Percentiles rank a stretch among this genome's conserved stretches.
phyloP scores from a whole-genome alignment of 1,140 invertebrate species.

The Lineus longissimus region DNA sequence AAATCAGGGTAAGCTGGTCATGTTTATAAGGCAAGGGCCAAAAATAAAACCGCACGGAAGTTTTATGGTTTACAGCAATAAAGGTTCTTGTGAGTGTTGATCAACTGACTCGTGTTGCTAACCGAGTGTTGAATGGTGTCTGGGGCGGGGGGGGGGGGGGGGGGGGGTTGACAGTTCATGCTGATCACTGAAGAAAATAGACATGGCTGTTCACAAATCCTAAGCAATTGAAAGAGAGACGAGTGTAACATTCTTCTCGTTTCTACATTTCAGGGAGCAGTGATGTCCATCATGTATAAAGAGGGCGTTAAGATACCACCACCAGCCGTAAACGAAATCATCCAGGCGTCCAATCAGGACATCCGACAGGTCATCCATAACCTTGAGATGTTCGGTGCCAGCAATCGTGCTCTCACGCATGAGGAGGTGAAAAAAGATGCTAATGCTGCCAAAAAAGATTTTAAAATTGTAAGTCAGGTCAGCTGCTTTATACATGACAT shows the following conservation, averaged over 20 bases:
- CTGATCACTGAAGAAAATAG: no score
- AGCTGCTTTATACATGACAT: no score
- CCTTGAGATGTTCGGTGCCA: slow-evolving; percentile 71
- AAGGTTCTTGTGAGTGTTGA: no score
- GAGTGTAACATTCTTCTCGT: neutral
- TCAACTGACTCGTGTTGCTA: no score
- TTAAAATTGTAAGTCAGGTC: slow-evolving; percentile 65
- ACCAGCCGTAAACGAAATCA: slow-evolving; percentile 73
- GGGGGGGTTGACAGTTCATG: no score
- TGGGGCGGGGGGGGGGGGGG: no score
- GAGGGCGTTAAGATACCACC: slow-evolving; percentile 80
- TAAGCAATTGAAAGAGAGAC: no score
- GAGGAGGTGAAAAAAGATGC: slow-evolving; percentile 58
- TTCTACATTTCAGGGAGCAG: slow-evolving; percentile 64
- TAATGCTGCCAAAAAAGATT: slow-evolving; percentile 67
- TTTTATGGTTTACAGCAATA: neutral
- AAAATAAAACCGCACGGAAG: neutral
- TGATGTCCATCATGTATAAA: slow-evolving; percentile 88
- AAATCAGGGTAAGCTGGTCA: slow-evolving; percentile 76
- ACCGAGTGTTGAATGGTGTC: no score
- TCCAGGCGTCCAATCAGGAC: slow-evolving; percentile 85
- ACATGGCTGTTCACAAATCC: no score
- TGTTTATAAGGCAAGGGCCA: neutral
- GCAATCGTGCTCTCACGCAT: slow-evolving; percentile 51
- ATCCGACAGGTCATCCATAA: slow-evolving; percentile 77